phyloP scores from a whole-genome alignment of 2,797 vertebrate species.

The Scyliorhinus canicula region DNA sequence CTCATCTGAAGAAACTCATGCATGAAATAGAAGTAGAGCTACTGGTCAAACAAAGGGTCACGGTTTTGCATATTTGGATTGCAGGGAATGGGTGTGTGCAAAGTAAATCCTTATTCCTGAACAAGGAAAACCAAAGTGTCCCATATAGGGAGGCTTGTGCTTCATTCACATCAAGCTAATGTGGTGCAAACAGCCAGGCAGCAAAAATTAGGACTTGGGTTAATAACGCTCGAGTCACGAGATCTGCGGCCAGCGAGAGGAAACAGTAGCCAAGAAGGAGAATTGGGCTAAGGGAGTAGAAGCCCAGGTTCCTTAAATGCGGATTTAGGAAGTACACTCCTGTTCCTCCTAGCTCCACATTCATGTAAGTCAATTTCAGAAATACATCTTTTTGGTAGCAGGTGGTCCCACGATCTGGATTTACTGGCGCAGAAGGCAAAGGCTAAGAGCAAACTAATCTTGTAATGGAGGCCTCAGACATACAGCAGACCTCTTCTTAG shows the following conservation, averaged over 20 bases:
- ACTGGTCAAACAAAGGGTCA: neutral
- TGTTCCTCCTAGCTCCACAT: neutral
- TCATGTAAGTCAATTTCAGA: neutral
- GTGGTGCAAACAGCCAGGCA: neutral
- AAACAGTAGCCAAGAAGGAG: no score
- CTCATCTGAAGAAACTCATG: neutral
- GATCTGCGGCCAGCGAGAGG: neutral
- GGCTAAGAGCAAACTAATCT: neutral
- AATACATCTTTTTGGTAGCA: neutral
- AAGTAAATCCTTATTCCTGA: neutral
- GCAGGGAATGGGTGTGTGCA: neutral
- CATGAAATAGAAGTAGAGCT: neutral
- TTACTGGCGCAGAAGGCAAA: neutral
- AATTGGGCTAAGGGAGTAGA: neutral
- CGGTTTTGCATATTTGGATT: no score
- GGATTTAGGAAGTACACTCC: neutral
- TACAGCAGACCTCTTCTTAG: neutral
- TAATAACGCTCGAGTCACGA: neutral
- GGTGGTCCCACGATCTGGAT: neutral
- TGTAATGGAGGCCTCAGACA: neutral
- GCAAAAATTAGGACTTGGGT: neutral
- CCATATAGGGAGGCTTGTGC: neutral
- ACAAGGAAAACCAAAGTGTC: neutral
- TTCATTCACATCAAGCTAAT: neutral
- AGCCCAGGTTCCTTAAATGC: neutral